phyloP scores from a whole-genome alignment of 2,113 vertebrate species.

The Notarius quadriscutis region DNA sequence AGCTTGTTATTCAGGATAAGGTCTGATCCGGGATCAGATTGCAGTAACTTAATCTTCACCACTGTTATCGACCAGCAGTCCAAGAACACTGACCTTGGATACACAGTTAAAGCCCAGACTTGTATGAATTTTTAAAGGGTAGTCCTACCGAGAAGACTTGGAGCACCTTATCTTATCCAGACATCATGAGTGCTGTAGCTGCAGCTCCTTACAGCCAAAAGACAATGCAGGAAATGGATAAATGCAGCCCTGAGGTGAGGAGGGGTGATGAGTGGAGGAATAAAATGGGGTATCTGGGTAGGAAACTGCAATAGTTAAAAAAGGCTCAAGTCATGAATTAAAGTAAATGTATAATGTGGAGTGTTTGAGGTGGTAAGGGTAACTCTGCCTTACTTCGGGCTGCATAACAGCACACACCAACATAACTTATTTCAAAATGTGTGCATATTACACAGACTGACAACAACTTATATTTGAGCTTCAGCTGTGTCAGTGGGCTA shows the following conservation, averaged over 20 bases:
- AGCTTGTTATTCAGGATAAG: constrained; percentile 28
- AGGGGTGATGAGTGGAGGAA: neutral
- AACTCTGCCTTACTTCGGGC: too few species aligned
- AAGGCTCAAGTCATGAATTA: neutral
- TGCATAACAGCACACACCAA: too few species aligned
- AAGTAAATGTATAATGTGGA: neutral
- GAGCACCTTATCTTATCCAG: neutral
- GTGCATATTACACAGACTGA: too few species aligned
- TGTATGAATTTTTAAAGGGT: neutral
- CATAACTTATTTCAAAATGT: too few species aligned
- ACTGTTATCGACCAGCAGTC: neutral
- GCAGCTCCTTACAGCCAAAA: neutral
- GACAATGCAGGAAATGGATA: neutral
- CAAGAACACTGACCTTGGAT: neutral
- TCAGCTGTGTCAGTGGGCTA: too few species aligned
- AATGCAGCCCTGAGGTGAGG: neutral
- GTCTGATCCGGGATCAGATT: constrained; percentile 6
- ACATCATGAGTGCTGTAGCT: neutral
- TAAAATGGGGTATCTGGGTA: neutral
- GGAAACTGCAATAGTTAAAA: neutral
- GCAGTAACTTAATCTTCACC: neutral
- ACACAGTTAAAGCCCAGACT: neutral
- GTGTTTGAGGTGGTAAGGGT: neutral
- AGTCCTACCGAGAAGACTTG: neutral
- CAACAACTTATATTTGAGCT: too few species aligned